Percentiles rank a stretch among this genome's conserved stretches.
phyloP scores from a whole-genome alignment of 1,140 invertebrate species.

The Pteromalus puparum region DNA sequence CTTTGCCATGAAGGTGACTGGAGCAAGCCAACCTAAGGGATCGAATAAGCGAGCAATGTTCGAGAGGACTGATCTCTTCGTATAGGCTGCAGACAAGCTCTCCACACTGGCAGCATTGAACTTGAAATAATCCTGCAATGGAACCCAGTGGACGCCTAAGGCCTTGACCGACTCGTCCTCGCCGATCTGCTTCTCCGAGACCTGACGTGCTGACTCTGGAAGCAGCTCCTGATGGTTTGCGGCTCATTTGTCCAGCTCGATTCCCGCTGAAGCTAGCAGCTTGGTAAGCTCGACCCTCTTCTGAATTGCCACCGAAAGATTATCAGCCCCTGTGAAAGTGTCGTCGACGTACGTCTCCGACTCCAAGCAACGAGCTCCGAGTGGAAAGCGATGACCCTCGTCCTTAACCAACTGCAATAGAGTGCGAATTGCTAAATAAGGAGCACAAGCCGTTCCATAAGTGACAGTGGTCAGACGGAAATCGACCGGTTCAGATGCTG shows the following conservation, averaged over 20 bases:
- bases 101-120: too few relatives aligned
- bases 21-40: too few relatives aligned
- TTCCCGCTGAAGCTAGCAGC: background rate
- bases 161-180: too few relatives aligned
- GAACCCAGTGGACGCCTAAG: too few relatives aligned
- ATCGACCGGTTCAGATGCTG: background rate
- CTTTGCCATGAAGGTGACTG: too few relatives aligned
- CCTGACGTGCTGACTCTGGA: background rate
- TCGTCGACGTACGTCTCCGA: background rate
- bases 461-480: conserved; percentile 27
- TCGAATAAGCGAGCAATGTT: too few relatives aligned
- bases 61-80: too few relatives aligned
- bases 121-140: too few relatives aligned
- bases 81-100: too few relatives aligned
- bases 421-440: conserved; percentile 14
- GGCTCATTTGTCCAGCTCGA: conserved; percentile 35
- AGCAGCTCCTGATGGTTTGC: conserved; percentile 13
- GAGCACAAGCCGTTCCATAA: conserved; percentile 24
- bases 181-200: conserved; percentile 6
- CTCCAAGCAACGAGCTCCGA: too few relatives aligned
- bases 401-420: too few relatives aligned
- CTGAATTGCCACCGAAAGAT: background rate
- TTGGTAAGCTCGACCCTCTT: background rate
- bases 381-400: too few relatives aligned
- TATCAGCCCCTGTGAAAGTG: background rate